Base-by-base conservation (phyloP, 2,888 invertebrate species). In the Catocala sponsa region DNA sequence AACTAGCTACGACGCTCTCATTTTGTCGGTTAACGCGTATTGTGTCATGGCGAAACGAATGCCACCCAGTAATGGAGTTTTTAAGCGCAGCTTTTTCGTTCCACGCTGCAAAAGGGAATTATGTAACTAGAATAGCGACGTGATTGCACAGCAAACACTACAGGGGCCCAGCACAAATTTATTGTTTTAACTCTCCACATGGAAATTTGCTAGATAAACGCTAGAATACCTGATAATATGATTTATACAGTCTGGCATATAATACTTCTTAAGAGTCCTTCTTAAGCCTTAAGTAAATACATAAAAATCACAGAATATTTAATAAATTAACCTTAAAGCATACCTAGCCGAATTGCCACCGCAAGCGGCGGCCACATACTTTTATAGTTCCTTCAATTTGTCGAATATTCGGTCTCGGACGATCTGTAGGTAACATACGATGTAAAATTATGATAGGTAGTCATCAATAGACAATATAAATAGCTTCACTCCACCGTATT, bases 11-110 rank as follows among this genome's bases (percentile, higher is more conserved):
- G 85, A 88, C 85, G 87, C 88, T 89, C 89, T 90, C 87, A 89
- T 91, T 92, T 91, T 87, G 89, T 88, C 86, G 88, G 89, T 89
- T 91, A 91, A 89, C 87, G 88, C 87, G 88, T 87, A 92, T 91
- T 92, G 90, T 91, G 88, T 85, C 88, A 88, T 86, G 76, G 84
- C 81, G 76, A 87, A 91, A 90, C 86, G 88, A 91, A 91, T 87
- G 87, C 88, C 84, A 83, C 85, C 81, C 84, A 79, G 85, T 91
- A 90, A 91, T 91, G 85, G 87, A 90, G 88, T 91, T 91, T 92
- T 91, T 88, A 85, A 90, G 83, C 86, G 85, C 84, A 84, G 86
- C 84, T 87, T 90, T 91, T 91, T 90, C 84, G 83, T 84, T 84
- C 78, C 72, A 69, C 76, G 70, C 80, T 81, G 81, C 82, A 84